Base-by-base conservation (phyloP, 2,888 invertebrate genomes). In the Xylota segnis region DNA sequence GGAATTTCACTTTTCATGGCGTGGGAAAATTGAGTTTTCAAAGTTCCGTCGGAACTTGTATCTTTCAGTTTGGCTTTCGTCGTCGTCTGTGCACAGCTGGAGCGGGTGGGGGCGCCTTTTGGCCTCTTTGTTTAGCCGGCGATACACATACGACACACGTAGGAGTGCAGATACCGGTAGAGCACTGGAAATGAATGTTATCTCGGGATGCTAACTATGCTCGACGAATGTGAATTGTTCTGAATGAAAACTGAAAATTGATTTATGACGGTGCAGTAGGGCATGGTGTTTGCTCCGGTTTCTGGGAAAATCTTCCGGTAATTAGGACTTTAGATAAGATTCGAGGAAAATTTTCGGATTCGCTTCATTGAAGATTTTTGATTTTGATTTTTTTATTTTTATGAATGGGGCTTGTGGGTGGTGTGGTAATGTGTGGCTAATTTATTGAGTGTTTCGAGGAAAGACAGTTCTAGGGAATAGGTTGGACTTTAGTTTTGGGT, bases 1-100 rank as follows among this genome's bases (percentile, higher is more conserved):
- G 70, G 83, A 83, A 83, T 78, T 83, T 83, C 74, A 78, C 72
- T 78, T 78, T 83, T 70, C 50, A 45, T 68, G 74, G 34, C 78
- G 83, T 83, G 83, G 83, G 83, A 83, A 83, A 78, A 83, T 63
- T 74, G 14, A 63, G 27, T 78, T 74, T 78, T 83, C 68, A 18
- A 68, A 75, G 47, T 82, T 63, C 40, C 68, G 52, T 79, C 68
- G 43, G 47, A 43, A 52, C 56, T 56, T 40, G 52, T 74, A 10
- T 40, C 23, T 61, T 61, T 43, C 32, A 32, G 50, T 32, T 16
- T 43, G 63, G 10, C 54, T 61, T 50, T 37, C 5, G 58, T 40
- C 56, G 65, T 9, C 56, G 65, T 9, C 37, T 37, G 14, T 14
- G 43, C 47, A 65, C 74, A 45, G 40, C 68, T 74, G 52, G 52